Evolutionary conservation across 2,797 vertebrate species (phyloP), one percentile per base, ranked within the genome.

Genomic region (Manis crassicaudata): DNA sequence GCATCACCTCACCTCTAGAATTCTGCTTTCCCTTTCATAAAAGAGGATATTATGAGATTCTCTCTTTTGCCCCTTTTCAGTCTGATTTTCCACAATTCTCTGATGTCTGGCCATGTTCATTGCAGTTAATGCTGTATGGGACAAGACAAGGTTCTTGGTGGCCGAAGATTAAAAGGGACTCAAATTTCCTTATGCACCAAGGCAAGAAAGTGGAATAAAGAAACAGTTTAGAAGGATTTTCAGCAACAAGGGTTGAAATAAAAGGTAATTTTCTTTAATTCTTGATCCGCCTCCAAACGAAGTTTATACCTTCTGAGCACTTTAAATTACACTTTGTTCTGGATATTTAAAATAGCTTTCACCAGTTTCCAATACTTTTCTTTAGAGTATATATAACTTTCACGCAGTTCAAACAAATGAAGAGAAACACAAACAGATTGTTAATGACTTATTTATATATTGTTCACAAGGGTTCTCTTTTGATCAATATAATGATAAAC

Each of bases 291-390:
- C 32, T 89, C 43, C 40, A 73, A 52, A 67, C 91, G 62, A 92
- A 76, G 25, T 58, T 25, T 73, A 20, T 82, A 35, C 32, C 29
- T 62, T 58, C 40, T 77, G 83, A 81, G 37, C 23, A 73, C 75
- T 90, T 92, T 68, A 92, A 92, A 80, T 58, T 88, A 70, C 1
- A 8, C 35, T 86, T 84, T 52, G 54, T 60, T 88, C 88, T 89
- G 80, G 93, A 91, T 89, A 88, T 83, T 94, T 88, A 77, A 89
- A 93, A 75, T 32, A 37, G 43, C 52, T 96, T 88, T 86, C 77
- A 73, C 62, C 35, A 68, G 17, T 88, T 90, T 79, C 73, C 50
- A 73, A 70, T 46, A 54, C 21, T 67, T 96, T 90, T 87, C 75
- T 81, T 89, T 60, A 92, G 60, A 60, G 40, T 37, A 3, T 92